Percentiles rank a stretch among this genome's conserved stretches.
Evolutionary conservation across 2,113 vertebrate genomes (phyloP).

Genomic region (Semnornis frantzii): DNA sequence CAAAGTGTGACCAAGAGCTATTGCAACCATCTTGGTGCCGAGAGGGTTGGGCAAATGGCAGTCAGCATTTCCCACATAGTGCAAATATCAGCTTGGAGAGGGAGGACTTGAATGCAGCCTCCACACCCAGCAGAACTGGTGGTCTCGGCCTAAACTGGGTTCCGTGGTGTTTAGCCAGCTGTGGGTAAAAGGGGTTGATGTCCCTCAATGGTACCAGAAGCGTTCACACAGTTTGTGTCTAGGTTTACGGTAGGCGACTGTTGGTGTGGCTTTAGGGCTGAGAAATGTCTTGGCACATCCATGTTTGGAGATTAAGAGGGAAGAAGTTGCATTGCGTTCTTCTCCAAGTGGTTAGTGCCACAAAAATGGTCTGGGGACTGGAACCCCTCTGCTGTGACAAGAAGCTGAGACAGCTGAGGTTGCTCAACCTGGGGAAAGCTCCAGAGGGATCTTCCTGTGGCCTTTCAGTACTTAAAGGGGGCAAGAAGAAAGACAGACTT

Average conservation of each 20-base stretch:
- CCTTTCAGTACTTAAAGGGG: too few species aligned
- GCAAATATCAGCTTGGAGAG: neutral
- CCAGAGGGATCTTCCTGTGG: too few species aligned
- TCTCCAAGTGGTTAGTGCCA: neutral
- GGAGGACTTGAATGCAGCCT: neutral
- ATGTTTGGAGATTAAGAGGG: neutral
- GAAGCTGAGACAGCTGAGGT: too few species aligned
- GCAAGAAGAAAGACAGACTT: neutral
- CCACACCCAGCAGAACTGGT: neutral
- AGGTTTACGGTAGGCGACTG: rapidly evolving
- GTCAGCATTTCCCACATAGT: neutral
- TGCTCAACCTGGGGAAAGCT: too few species aligned
- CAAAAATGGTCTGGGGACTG: too few species aligned
- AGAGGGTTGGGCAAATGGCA: neutral
- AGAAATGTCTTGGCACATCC: neutral
- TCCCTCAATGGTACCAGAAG: neutral
- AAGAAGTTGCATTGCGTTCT: rapidly evolving
- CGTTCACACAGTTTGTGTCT: neutral
- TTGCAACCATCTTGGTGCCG: neutral
- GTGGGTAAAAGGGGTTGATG: neutral
- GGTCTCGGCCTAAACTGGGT: rapidly evolving
- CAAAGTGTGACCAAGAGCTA: neutral
- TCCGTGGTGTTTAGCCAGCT: neutral
- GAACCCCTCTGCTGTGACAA: too few species aligned
- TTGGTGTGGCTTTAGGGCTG: neutral